A percentile compares a stretch with the other conserved stretches of the same genome.
Conservation (phyloP, 1,140 invertebrate genomes). For the Mamestra configurata region DNA sequence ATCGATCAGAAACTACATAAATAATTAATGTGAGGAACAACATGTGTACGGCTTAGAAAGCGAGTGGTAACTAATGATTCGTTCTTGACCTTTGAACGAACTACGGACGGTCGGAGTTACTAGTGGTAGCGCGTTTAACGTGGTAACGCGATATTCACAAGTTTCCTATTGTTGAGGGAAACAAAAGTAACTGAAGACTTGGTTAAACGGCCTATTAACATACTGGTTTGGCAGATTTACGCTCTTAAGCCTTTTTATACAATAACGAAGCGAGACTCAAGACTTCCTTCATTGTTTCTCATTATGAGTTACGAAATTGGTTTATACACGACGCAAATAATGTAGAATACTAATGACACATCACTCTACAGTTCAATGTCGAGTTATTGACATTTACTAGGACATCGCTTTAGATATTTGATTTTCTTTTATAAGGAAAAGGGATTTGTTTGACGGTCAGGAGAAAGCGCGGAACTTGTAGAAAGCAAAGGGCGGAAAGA, state of each 20-base stretch:
- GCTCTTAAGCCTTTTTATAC: background rate
- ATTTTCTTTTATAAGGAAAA: background rate
- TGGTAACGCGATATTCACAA: constrained; percentile 10
- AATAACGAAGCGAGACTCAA: background rate
- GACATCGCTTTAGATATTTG: background rate
- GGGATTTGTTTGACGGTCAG: background rate
- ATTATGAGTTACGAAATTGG: background rate
- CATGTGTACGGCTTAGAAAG: constrained; percentile 10
- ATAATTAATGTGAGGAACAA: constrained; percentile 35
- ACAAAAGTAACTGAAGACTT: constrained; percentile 38
- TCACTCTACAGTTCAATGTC: background rate
- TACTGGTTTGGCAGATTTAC: constrained; percentile 16
- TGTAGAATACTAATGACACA: background rate
- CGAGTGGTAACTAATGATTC: constrained; percentile 6
- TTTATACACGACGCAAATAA: background rate
- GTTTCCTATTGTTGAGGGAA: constrained; percentile 7
- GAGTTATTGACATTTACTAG: background rate
- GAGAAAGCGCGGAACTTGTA: no score
- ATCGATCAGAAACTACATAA: constrained; percentile 34
- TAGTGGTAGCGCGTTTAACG: background rate
- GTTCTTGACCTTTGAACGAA: constrained; percentile 12
- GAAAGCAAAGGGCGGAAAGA: no score
- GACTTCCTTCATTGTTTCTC: background rate
- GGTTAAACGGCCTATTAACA: constrained; percentile 22
- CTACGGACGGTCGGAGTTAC: background rate